A percentile compares a stretch with the other conserved stretches of the same genome.
These are phyloP conservation scores for Tapirus indicus DNA, from an alignment of 2,797 vertebrate species.

Conservation along the genomic window DNA sequence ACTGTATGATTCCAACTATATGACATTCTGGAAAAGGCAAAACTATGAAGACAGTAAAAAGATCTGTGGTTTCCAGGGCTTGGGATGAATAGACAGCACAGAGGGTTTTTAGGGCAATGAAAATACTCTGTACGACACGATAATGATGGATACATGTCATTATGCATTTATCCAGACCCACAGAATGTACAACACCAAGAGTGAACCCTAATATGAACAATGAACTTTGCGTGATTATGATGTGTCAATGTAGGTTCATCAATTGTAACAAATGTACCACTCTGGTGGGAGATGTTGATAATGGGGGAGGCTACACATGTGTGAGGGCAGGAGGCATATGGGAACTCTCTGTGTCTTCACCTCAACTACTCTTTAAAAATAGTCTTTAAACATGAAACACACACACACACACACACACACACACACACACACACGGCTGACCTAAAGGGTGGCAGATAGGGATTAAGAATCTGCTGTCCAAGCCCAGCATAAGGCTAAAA, in stretches of 20 bases:
- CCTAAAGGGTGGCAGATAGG: not conserved
- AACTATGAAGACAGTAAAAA: not conserved
- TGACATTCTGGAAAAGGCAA: not conserved
- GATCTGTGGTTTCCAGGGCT: not conserved
- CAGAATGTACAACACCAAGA: not conserved
- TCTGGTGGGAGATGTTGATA: not conserved
- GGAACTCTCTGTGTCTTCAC: no score
- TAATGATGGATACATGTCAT: not conserved
- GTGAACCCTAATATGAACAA: not conserved
- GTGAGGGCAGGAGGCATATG: rapidly evolving
- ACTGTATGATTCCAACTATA: not conserved
- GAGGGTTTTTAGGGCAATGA: not conserved
- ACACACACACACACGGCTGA: not conserved
- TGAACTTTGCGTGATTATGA: not conserved
- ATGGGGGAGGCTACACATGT: not conserved
- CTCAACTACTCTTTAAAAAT: not conserved
- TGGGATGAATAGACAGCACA: not conserved
- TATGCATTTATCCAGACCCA: not conserved
- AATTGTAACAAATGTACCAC: not conserved
- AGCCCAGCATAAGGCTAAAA: not conserved
- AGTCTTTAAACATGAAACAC: not conserved
- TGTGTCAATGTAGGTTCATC: not conserved
- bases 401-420: not conserved
- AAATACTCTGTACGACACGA: not conserved
- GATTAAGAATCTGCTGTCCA: not conserved